phyloP scores from a whole-genome alignment of 2,888 invertebrate genomes.

The Tenthredo amoena region DNA sequence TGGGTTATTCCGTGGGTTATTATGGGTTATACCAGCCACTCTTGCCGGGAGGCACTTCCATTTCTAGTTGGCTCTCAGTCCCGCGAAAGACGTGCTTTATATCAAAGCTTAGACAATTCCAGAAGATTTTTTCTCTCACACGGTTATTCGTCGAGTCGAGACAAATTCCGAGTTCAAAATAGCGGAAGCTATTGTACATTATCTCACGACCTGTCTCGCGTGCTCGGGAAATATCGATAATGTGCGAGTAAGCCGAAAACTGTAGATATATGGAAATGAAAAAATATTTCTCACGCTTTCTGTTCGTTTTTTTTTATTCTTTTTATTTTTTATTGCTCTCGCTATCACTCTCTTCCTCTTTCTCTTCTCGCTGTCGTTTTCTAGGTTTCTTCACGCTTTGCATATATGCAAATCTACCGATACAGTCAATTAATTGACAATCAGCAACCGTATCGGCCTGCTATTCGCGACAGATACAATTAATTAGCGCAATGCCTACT shows the following conservation, averaged over 20 bases:
- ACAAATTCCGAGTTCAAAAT: not conserved
- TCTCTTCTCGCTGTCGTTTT: slow-evolving; percentile 57
- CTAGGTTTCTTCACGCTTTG: slow-evolving; percentile 62
- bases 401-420: slow-evolving; percentile 76
- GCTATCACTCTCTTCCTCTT: slow-evolving; percentile 53
- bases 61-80: not conserved
- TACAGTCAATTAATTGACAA: slow-evolving; percentile 77
- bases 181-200: not conserved
- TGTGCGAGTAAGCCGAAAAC: not conserved
- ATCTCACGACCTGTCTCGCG: not conserved
- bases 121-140: no score
- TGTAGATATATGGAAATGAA: not conserved
- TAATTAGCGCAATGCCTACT: slow-evolving; percentile 68
- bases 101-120: not conserved
- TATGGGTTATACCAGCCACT: slow-evolving; percentile 32
- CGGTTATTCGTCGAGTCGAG: not conserved
- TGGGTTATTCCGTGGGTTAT: slow-evolving; percentile 41
- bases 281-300: slow-evolving; percentile 8
- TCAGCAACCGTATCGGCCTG: slow-evolving; percentile 63
- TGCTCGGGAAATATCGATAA: slow-evolving; percentile 17
- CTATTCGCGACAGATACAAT: slow-evolving; percentile 72
- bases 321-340: not conserved
- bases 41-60: not conserved
- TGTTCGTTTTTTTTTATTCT: slow-evolving; percentile 52
- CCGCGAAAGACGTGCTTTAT: not conserved